Evolutionary conservation across 2,888 invertebrate species (phyloP).

Genomic region (Pachydiplax longipennis): DNA sequence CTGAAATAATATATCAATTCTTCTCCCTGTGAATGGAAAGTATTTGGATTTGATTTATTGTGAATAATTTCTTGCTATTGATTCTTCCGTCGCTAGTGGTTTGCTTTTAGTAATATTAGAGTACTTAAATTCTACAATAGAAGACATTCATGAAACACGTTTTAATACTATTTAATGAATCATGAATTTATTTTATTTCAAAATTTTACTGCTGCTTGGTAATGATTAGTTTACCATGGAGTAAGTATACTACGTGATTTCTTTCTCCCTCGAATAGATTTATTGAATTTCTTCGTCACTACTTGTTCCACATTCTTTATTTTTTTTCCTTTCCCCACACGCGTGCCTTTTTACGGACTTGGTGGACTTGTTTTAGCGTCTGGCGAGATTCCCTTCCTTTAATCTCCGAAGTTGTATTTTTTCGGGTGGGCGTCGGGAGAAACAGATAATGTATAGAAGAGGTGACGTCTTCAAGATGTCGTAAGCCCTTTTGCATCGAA

Average conservation of each 20-base stretch:
- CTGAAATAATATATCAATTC: too few species aligned
- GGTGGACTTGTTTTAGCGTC: not conserved
- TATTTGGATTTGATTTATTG: too few species aligned
- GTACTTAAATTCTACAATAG: too few species aligned
- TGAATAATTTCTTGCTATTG: too few species aligned
- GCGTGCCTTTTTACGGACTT: not conserved
- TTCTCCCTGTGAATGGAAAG: too few species aligned
- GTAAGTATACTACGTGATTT: not conserved
- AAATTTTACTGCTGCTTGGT: too few species aligned
- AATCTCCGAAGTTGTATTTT: not conserved
- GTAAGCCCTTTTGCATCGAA: not conserved
- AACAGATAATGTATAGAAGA: not conserved
- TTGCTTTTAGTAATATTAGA: too few species aligned
- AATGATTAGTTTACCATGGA: too few species aligned
- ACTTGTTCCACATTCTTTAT: not conserved
- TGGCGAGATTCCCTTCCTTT: not conserved
- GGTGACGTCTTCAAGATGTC: not conserved
- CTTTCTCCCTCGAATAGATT: not conserved
- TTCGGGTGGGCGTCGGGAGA: not conserved
- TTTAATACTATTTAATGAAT: too few species aligned
- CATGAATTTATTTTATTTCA: too few species aligned
- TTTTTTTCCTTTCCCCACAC: not conserved
- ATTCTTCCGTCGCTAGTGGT: too few species aligned
- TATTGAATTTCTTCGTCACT: not conserved
- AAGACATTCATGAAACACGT: too few species aligned